These are phyloP conservation scores for Gadopsis bispinosus DNA, from an alignment of 2,797 vertebrate genomes.

Conservation along the genomic window DNA sequence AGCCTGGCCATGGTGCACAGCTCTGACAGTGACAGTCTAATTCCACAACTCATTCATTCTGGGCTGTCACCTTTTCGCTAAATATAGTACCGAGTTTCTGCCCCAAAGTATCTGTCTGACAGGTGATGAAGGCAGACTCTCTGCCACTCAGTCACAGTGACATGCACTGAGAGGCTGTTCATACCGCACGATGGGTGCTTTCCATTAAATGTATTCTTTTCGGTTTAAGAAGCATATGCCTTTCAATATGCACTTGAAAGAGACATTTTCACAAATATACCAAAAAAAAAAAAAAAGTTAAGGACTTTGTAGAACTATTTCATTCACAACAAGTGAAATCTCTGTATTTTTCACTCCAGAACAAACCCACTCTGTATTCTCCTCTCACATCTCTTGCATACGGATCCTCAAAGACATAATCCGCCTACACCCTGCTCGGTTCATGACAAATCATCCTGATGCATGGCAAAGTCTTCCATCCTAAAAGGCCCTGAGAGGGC, in stretches of 20 bases:
- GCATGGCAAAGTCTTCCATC: conserved; percentile 32
- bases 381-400: conserved; percentile 30
- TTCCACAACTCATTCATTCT: conserved; percentile 58
- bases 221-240: background rate
- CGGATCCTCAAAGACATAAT: conserved; percentile 61
- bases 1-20: conserved; percentile 3
- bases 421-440: conserved; percentile 45
- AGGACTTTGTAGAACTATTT: conserved; percentile 24
- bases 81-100: conserved; percentile 60
- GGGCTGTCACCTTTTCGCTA: conserved; percentile 61
- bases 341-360: conserved; percentile 34
- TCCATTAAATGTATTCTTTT: conserved; percentile 20
- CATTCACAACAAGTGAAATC: conserved; percentile 28
- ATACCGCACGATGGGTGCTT: conserved; percentile 8
- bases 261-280: conserved; percentile 8
- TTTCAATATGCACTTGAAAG: background rate
- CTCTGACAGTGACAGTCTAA: conserved; percentile 41
- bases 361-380: conserved; percentile 42
- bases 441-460: conserved; percentile 55
- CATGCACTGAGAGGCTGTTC: background rate
- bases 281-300: background rate
- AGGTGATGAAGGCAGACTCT: conserved; percentile 61
- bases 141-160: conserved; percentile 51
- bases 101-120: conserved; percentile 46
- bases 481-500: conserved; percentile 39